phyloP scores from a whole-genome alignment of 2,888 invertebrate species.

The Macaria notata region DNA sequence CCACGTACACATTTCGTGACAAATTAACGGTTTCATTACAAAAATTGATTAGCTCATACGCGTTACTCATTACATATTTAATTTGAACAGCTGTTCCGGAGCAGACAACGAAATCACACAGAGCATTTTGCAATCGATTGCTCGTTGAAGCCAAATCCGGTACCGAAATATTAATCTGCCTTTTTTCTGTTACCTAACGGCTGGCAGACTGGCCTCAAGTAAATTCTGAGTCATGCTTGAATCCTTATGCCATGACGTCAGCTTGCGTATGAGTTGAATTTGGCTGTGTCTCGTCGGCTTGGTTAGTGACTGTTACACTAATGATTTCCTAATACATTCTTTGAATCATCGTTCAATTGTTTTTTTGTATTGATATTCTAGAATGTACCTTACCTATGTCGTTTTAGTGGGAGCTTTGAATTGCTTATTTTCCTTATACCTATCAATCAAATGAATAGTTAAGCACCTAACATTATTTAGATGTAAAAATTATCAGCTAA shows the following conservation, averaged over 20 bases:
- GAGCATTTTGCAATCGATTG: conserved; percentile 14
- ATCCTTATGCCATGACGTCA: conserved; percentile 69
- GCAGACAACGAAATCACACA: conserved; percentile 9
- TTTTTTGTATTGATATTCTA: not conserved
- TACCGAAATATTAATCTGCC: conserved; percentile 22
- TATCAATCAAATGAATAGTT: too few relatives aligned
- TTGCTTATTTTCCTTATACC: too few relatives aligned
- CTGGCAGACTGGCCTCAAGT: conserved; percentile 41
- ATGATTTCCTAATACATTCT: conserved; percentile 6
- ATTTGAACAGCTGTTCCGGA: conserved; percentile 22
- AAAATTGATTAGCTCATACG: not conserved
- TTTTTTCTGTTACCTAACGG: conserved; percentile 39
- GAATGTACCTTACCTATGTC: not conserved
- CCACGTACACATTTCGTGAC: too few relatives aligned
- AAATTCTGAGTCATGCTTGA: conserved; percentile 61
- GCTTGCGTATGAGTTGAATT: conserved; percentile 47
- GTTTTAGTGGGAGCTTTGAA: too few relatives aligned
- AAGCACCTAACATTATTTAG: too few relatives aligned
- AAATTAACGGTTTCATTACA: not conserved
- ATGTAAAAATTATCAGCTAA: too few relatives aligned
- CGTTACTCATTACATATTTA: conserved; percentile 1
- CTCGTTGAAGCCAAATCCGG: conserved; percentile 17
- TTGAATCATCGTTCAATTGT: conserved; percentile 8
- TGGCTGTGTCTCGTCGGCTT: conserved; percentile 4
- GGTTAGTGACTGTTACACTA: conserved; percentile 10